Percentiles rank a stretch among this genome's conserved stretches.
phyloP scores from a whole-genome alignment of 2,797 vertebrate genomes.

The Oreonectes daqikongensis region DNA sequence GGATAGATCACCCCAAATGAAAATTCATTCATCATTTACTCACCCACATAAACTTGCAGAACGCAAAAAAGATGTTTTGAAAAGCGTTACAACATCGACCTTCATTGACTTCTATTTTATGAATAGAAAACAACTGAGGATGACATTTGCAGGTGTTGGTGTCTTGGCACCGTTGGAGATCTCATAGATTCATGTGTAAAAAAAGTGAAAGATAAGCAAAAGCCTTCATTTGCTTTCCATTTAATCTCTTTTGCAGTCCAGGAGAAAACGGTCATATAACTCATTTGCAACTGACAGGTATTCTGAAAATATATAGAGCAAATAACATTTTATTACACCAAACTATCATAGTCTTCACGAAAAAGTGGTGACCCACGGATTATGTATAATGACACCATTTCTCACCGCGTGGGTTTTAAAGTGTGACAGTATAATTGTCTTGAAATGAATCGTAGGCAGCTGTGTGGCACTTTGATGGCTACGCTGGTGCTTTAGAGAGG shows the following conservation, averaged over 20 bases:
- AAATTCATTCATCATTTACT: no score
- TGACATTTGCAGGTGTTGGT: no score
- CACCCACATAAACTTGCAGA: no score
- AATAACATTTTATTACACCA: not conserved
- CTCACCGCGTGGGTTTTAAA: not conserved
- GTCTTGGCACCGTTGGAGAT: no score
- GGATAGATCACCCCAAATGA: no score
- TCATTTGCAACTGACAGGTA: not conserved
- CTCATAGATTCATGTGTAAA: no score
- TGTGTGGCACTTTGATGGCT: not conserved
- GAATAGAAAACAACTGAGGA: no score
- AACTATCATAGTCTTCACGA: not conserved
- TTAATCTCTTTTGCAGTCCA: not conserved
- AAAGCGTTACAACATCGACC: no score
- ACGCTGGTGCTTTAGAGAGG: not conserved
- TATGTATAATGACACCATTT: not conserved
- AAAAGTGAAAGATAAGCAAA: not conserved
- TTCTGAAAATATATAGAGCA: not conserved
- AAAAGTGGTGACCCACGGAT: not conserved
- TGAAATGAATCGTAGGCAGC: not conserved
- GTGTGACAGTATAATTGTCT: constrained; percentile 6
- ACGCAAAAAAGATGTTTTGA: no score
- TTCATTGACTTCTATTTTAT: no score
- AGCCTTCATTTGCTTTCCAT: not conserved
- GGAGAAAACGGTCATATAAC: not conserved